Base-by-base conservation (phyloP, 1,140 invertebrate genomes). In the Panagrolaimus sp. region DNA sequence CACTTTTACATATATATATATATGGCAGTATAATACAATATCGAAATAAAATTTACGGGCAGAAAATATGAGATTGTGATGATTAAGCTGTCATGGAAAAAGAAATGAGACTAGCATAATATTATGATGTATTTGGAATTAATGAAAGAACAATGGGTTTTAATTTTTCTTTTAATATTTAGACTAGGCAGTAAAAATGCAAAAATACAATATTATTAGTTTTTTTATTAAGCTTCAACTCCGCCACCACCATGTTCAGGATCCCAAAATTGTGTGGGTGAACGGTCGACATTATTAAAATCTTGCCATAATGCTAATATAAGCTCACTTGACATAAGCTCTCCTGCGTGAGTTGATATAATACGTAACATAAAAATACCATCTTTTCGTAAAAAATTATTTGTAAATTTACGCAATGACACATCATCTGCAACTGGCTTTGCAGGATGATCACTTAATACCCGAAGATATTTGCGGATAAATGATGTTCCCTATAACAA, bases 231-330 rank as follows among this genome's bases (percentile, higher is more conserved):
- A 48, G 24, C 46, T 10, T 67, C 45, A 8, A 58, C 28, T n/a
- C 52, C 52, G 28, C 21, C 52, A 58, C 52, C 52, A 12, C 14
- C 75, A 64, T 79, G 72, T 62, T 79, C 77, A 10, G 74, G 67
- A 44, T 79, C 78, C 77, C 78, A 78, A 62, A 77, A 78, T 52
- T 78, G 77, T 15, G 75, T 77, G 5, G 77, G 77, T n/a, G 78
- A 75, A 24, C 75, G 69, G 47, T 83, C 80, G 45, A 82, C 76
- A 66, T 82, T 83, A 72, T 83, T 82, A 69, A 83, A 82, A 69
- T 82, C 80, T 52, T 82, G 79, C 80, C 80, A 82, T 17, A 82
- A 68, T 6, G 80, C 83, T 43, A 82, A 67, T 21, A 82, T 82
- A 70, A 82, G 64, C 70, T 82, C 80, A 43, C 74, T 77, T 67